Evolutionary conservation across 2,888 invertebrate species (phyloP).

Genomic region (Tholera decimalis): DNA sequence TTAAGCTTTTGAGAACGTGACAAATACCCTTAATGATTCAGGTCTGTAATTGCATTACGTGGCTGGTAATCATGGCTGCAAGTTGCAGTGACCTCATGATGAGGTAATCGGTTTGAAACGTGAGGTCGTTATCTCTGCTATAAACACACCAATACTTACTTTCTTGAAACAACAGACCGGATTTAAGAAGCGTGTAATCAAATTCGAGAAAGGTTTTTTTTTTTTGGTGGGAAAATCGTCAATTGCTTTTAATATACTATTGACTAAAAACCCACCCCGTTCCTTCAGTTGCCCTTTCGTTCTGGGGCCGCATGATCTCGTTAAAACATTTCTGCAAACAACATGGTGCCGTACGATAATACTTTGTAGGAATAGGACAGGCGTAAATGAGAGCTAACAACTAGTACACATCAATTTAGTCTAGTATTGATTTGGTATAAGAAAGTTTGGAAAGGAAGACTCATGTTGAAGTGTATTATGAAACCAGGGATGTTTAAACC

Average conservation of each 20-base stretch:
- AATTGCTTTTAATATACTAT: too few relatives aligned
- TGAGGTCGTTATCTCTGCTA: conserved; percentile 11
- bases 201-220: too few relatives aligned
- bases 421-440: not conserved
- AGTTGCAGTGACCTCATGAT: conserved; percentile 44
- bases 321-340: not conserved
- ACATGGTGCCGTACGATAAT: not conserved
- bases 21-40: conserved; percentile 3
- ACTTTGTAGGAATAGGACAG: not conserved
- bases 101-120: conserved; percentile 43
- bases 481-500: too few relatives aligned
- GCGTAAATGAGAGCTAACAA: not conserved
- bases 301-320: too few relatives aligned
- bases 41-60: conserved; percentile 13
- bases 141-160: conserved; percentile 3
- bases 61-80: conserved; percentile 28
- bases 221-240: too few relatives aligned
- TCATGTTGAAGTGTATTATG: not conserved
- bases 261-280: too few relatives aligned
- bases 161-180: conserved; percentile 11
- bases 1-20: not conserved
- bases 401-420: not conserved
- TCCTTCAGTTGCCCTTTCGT: too few relatives aligned
- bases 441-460: not conserved
- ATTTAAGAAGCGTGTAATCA: conserved; percentile 2